Base-by-base conservation (phyloP, 53 echinoderm and acorn worm genomes). In the Luidia sarsii region DNA sequence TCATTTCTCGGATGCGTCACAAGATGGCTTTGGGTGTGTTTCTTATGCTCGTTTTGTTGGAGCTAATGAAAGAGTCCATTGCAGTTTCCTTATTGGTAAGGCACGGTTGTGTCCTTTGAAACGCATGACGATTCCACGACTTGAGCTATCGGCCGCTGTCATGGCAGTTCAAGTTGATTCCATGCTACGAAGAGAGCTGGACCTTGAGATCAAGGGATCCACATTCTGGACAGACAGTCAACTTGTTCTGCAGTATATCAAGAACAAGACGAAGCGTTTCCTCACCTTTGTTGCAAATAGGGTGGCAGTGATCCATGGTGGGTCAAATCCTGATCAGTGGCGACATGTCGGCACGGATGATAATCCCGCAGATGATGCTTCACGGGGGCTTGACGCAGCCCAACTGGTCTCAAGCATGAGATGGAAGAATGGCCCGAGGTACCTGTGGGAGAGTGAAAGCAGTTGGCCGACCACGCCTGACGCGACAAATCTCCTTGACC, bases 211-310 rank as follows among this genome's bases (percentile, higher is more conserved):
- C 3, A 39, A 63, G 19, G 60, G n/a, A 45, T 38, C 60, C 5
- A 46, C 22, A 3, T 79, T 79, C 30, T 75, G 60, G 75, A 37
- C 59, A 7, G 60, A 75, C 30, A 38, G 75, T 18, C 50, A 34
- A 19, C 32, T 53, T 18, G 71, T 51, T 7, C 52, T 71, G 3
- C 51, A 53, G 3, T 71, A 71, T 50, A 71, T 71, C 31, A 86
- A 33, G 2, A 86, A 67, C 49, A 16, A 27, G 7, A 23, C 79
- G 16, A 46, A 36, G n/a, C 54, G 79, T 11, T 86, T 57, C 27
- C 52, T 80, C 1, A 80, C 86, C 45, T 86, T 86, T 60, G 86
- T 80, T 2, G 86, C 86, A 9, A 79, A 86, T 69, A 79, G 86
- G 30, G 36, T 86, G 21, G 86, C 86, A 4, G 79, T 86, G 3